Percentiles rank a stretch among this genome's conserved stretches.
Evolutionary conservation across 2,888 invertebrate species (phyloP).

Genomic region (Dexiosoma caninum): DNA sequence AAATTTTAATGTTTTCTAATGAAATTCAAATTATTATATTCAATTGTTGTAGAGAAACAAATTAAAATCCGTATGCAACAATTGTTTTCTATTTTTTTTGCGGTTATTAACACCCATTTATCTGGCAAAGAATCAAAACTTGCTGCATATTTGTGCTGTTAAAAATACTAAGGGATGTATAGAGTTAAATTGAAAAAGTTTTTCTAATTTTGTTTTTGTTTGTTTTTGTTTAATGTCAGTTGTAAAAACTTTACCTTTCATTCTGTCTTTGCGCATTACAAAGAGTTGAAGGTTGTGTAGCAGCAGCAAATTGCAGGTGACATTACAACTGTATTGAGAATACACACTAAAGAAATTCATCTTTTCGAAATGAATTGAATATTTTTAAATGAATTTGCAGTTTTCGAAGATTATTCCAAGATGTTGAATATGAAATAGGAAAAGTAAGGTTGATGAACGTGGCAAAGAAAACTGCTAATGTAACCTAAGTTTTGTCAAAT

Average conservation of each 20-base stretch:
- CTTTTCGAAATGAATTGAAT: background rate
- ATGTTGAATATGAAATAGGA: background rate
- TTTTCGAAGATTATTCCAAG: background rate
- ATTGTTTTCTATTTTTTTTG: background rate
- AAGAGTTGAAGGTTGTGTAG: slow-evolving; percentile 16
- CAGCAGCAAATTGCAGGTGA: slow-evolving; percentile 39
- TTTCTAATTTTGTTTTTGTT: background rate
- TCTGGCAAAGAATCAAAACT: background rate
- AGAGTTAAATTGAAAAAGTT: slow-evolving; percentile 60
- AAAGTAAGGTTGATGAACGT: too few relatives aligned
- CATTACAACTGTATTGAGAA: background rate
- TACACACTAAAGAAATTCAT: background rate
- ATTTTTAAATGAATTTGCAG: background rate
- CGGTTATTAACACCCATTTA: background rate
- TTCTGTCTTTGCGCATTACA: slow-evolving; percentile 32
- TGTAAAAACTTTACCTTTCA: slow-evolving; percentile 42
- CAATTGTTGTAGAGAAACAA: too few relatives aligned
- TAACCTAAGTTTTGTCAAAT: too few relatives aligned
- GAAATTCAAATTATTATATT: too few relatives aligned
- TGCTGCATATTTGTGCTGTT: background rate
- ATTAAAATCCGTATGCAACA: too few relatives aligned
- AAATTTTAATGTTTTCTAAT: too few relatives aligned
- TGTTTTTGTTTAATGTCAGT: background rate
- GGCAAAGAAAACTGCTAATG: too few relatives aligned
- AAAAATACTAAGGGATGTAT: slow-evolving; percentile 30